Evolutionary conservation across 1,140 invertebrate species (phyloP), one percentile per base, ranked within the genome.

Genomic region (Drosophila baimaii): DNA sequence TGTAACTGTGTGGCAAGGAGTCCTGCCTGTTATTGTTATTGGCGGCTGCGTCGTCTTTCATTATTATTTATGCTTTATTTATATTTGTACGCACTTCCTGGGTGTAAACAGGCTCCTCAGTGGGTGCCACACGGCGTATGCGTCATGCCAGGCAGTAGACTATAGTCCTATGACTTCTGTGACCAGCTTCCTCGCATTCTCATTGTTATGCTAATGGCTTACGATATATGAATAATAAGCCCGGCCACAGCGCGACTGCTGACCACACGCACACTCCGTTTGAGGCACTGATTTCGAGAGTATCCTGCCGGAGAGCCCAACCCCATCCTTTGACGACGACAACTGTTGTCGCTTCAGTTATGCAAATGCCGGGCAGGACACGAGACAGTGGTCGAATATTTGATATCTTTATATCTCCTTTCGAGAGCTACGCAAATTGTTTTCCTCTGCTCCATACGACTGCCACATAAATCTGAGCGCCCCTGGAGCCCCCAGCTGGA

Each of bases 31-130:
- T 74, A 62, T 73, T 66, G 59, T 66, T 66, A 43, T 66, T 66
- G 52, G 49, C 64, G 35, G 41, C 70, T 68, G 21, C 15, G 84
- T 89, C 77, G 80, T 89, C 84, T 78, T 89, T 89, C 77, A 89
- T 89, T 89, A 89, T 89, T 89, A 89, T 89, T 89, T 89, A 89
- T 89, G 84, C 77, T 89, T 89, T 89, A 89, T 88, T 89, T 88
- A 77, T 88, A 88, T 89, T 76, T 89, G 77, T 89, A 89, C 84
- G 84, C 84, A 89, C 80, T 89, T 89, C 84, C 84, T 75, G 61
- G 39, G 61, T 70, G 77, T 79, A 68, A 79, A 83, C 77, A 83
- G 10, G 17, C 13, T 25, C 9, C 29, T 27, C 21, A 23, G 44
- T n/a, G 44, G 3, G 72, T 58, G 64, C 76, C 80, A 70, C 76